Percentiles rank a stretch among this genome's conserved stretches.
Evolutionary conservation across 2,888 invertebrate genomes (phyloP).

Genomic region (Ganaspis brasiliensis): DNA sequence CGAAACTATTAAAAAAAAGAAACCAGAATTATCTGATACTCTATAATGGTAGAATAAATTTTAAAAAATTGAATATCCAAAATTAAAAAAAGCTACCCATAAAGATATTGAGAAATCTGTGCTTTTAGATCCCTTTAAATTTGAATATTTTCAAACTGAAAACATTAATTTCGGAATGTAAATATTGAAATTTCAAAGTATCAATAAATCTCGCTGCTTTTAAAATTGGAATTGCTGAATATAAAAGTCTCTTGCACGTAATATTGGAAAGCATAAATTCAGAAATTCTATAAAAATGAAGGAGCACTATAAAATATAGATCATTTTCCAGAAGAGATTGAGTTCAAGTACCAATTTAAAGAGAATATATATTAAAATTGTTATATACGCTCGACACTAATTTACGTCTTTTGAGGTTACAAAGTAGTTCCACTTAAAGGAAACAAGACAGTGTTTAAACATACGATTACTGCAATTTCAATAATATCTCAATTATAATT

Average conservation of each 20-base stretch:
- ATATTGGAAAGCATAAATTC: constrained; percentile 21
- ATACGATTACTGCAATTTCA: constrained; percentile 22
- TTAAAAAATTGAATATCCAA: background rate
- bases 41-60: too few relatives aligned
- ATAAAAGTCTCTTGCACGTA: constrained; percentile 18
- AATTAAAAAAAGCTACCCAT: too few relatives aligned
- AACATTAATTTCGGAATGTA: constrained; percentile 7
- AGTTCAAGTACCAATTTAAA: constrained; percentile 15
- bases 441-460: constrained; percentile 3
- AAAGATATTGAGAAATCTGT: too few relatives aligned
- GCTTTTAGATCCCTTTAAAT: background rate
- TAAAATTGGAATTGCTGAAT: constrained; percentile 20
- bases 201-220: constrained; percentile 20
- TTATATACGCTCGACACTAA: constrained; percentile 7
- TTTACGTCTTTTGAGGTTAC: constrained; percentile 21
- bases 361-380: constrained; percentile 36
- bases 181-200: constrained; percentile 15
- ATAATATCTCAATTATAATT: constrained; percentile 42
- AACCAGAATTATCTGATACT: too few relatives aligned
- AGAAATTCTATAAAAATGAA: constrained; percentile 26
- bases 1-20: too few relatives aligned
- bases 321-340: constrained; percentile 19
- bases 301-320: constrained; percentile 31
- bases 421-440: constrained; percentile 26
- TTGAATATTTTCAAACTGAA: constrained; percentile 13